Conservation (phyloP, 2,113 vertebrate genomes). For the Pteruthius melanotis region DNA sequence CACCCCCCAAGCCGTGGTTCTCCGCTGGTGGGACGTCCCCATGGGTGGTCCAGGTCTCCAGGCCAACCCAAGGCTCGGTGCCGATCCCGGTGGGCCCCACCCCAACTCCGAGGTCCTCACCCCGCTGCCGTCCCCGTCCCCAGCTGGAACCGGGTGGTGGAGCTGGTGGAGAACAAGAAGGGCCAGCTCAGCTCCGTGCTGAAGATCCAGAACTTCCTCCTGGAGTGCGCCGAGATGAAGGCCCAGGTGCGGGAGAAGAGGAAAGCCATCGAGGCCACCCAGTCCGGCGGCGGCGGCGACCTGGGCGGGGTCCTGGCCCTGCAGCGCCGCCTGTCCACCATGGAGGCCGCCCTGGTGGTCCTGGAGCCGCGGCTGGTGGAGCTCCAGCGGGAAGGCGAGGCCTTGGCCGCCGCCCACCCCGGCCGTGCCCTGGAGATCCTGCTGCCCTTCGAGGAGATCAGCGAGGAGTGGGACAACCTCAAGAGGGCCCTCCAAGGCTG, state of each 20-base stretch:
- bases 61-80: accelerated
- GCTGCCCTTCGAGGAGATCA: slow-evolving; percentile 85
- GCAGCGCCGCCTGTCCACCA: slow-evolving; percentile 87
- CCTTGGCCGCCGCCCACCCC: slow-evolving; percentile 77
- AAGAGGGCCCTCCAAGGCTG: slow-evolving; percentile 84
- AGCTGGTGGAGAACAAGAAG: slow-evolving; percentile 90
- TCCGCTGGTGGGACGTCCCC: neutral
- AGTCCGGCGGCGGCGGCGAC: slow-evolving; percentile 81
- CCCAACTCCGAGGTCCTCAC: accelerated
- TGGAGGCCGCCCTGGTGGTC: slow-evolving; percentile 87
- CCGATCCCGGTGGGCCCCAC: neutral
- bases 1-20: neutral
- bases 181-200: slow-evolving; percentile 81
- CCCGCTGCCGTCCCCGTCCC: accelerated
- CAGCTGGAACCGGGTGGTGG: slow-evolving; percentile 96
- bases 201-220: slow-evolving; percentile 90
- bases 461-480: slow-evolving; percentile 89
- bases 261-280: slow-evolving; percentile 85
- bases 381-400: slow-evolving; percentile 85
- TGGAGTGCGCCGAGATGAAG: slow-evolving; percentile 89
- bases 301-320: slow-evolving; percentile 81
- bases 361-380: slow-evolving; percentile 87
- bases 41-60: accelerated
- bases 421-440: slow-evolving; percentile 80
- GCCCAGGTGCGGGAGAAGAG: slow-evolving; percentile 88